Percentiles rank a stretch among this genome's conserved stretches.
Conservation (phyloP, 2,797 vertebrate genomes). For the Rhadinocentrus ornatus region DNA sequence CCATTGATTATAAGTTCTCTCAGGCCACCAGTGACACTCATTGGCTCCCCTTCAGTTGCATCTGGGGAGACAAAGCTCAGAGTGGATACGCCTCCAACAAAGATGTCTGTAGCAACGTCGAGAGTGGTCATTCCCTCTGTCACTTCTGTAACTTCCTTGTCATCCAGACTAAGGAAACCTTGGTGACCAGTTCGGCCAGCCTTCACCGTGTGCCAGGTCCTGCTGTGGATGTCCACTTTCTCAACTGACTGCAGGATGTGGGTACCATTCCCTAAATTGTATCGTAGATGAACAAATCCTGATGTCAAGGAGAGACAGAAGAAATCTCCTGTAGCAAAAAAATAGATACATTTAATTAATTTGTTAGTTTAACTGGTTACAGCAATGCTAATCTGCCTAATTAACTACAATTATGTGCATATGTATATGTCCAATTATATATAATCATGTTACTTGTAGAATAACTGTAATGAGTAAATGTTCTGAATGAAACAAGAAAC, state of each 20-base stretch:
- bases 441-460: background rate
- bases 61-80: conserved; percentile 79
- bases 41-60: conserved; percentile 80
- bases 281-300: conserved; percentile 85
- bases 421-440: background rate
- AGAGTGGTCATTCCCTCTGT: conserved; percentile 81
- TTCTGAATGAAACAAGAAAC: background rate
- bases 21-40: conserved; percentile 86
- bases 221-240: conserved; percentile 68
- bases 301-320: conserved; percentile 86
- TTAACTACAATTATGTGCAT: background rate
- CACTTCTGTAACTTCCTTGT: conserved; percentile 65
- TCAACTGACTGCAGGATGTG: conserved; percentile 77
- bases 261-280: conserved; percentile 86
- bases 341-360: background rate
- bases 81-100: conserved; percentile 85
- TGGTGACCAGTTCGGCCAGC: conserved; percentile 82
- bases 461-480: background rate
- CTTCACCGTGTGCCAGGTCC: conserved; percentile 83
- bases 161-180: conserved; percentile 85
- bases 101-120: conserved; percentile 83
- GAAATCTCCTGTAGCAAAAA: conserved; percentile 85
- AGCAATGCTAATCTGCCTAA: background rate
- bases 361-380: background rate
- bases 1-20: conserved; percentile 84